Evolutionary conservation across 2,113 vertebrate species (phyloP).

Genomic region (Elephantulus edwardii): DNA sequence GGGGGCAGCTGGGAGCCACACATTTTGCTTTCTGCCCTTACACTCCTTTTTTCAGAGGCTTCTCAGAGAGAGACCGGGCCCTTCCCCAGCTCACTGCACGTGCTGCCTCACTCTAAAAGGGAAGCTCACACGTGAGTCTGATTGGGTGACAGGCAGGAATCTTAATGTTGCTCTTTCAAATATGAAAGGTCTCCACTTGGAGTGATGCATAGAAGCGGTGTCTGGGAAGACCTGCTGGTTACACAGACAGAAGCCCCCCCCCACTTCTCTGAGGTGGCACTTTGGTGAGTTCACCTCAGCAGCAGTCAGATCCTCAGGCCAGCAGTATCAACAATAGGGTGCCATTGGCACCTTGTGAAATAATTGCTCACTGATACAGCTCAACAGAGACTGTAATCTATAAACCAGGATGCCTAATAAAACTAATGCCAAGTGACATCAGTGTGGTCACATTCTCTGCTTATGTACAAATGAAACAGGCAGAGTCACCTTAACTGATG

Average conservation of each 20-base stretch:
- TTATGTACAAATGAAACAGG: conserved; percentile 21
- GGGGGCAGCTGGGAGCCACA: not conserved
- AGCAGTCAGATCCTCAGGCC: not conserved
- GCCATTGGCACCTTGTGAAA: not conserved
- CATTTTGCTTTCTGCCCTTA: not conserved
- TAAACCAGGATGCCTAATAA: conserved; percentile 40
- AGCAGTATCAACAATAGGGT: not conserved
- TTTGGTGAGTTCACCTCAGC: not conserved
- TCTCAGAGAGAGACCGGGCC: not conserved
- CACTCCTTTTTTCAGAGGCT: not conserved
- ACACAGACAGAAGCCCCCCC: not conserved
- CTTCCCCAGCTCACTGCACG: conserved; percentile 28
- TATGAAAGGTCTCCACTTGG: not conserved
- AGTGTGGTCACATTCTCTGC: conserved; percentile 40
- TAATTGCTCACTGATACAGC: not conserved
- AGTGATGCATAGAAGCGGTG: not conserved
- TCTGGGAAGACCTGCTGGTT: not conserved
- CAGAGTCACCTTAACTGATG: not conserved
- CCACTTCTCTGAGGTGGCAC: not conserved
- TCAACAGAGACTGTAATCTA: conserved; percentile 1
- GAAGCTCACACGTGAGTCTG: not conserved
- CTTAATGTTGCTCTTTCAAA: conserved; percentile 32
- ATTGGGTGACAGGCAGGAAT: not conserved
- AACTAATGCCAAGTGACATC: conserved; percentile 25
- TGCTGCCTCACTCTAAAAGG: not conserved